Conservation (phyloP, 2,113 vertebrate genomes). For the Triplophysa rosa region DNA sequence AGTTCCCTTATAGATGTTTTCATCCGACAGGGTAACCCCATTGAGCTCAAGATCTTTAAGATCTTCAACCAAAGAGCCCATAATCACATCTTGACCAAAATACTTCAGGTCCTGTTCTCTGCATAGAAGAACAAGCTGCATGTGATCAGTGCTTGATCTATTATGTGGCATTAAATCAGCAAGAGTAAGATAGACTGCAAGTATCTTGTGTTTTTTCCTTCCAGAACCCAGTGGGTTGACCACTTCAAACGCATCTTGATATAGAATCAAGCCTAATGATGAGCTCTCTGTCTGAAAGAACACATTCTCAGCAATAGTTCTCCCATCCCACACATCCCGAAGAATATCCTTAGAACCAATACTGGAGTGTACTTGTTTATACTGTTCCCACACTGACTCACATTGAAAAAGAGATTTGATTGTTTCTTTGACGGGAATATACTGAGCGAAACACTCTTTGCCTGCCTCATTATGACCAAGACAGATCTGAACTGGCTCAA, state of each 20-base stretch:
- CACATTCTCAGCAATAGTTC: constrained; percentile 1
- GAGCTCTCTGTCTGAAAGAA: constrained; percentile 1
- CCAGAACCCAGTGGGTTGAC: constrained; percentile 12
- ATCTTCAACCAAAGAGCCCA: neutral
- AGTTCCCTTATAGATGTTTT: neutral
- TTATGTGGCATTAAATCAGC: constrained; percentile 30
- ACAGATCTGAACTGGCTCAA: constrained; percentile 38
- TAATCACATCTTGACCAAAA: constrained; percentile 36
- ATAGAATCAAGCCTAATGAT: constrained; percentile 10
- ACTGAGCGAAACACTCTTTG: constrained; percentile 41
- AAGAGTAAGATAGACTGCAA: constrained; percentile 22
- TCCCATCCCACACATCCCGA: constrained; percentile 20
- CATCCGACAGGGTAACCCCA: constrained; percentile 9
- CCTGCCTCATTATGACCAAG: constrained; percentile 45
- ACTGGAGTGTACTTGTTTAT: constrained; percentile 24
- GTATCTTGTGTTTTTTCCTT: constrained; percentile 14
- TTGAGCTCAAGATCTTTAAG: constrained; percentile 20
- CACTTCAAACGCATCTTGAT: constrained; percentile 28
- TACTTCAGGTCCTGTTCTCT: constrained; percentile 10
- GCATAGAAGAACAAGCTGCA: constrained; percentile 29
- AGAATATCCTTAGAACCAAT: constrained; percentile 13
- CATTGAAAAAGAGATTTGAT: constrained; percentile 20
- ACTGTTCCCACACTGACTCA: constrained; percentile 35
- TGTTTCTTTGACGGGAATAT: constrained; percentile 28
- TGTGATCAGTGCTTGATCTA: constrained; percentile 8